Conservation (phyloP, 2,113 vertebrate genomes). For the Menura novaehollandiae region DNA sequence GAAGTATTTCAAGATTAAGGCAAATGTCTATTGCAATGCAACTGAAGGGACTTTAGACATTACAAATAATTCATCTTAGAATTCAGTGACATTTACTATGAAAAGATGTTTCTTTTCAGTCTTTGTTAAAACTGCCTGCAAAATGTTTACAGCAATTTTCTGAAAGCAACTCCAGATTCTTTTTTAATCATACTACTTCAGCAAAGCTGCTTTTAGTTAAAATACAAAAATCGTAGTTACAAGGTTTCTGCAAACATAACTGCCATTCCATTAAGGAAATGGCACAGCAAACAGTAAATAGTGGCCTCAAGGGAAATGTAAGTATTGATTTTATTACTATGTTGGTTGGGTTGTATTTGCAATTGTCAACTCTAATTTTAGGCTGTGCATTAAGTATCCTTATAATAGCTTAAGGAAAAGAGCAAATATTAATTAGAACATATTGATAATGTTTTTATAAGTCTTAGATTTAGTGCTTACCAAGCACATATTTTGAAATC, state of each 20-base stretch:
- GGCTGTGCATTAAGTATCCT: constrained; percentile 79
- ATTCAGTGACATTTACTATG: neutral
- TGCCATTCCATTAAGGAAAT: constrained; percentile 86
- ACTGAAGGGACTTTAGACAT: neutral
- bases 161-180: constrained; percentile 58
- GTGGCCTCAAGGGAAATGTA: constrained; percentile 82
- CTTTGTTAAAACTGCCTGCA: constrained; percentile 9
- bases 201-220: constrained; percentile 84
- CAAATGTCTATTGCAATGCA: neutral
- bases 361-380: constrained; percentile 86
- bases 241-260: constrained; percentile 82
- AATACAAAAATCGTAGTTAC: constrained; percentile 80
- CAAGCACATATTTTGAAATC: constrained; percentile 30
- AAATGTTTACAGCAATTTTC: constrained; percentile 57
- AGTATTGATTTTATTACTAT: constrained; percentile 85
- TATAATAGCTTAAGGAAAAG: constrained; percentile 73
- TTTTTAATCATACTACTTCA: constrained; percentile 70
- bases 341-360: constrained; percentile 82
- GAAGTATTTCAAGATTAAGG: constrained; percentile 45
- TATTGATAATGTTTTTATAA: constrained; percentile 70
- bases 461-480: constrained; percentile 51
- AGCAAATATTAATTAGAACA: constrained; percentile 77
- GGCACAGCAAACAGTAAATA: constrained; percentile 83
- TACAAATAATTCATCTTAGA: neutral
- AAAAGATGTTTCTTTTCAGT: constrained; percentile 11